Evolutionary conservation across 2,888 invertebrate species (phyloP).

Genomic region (Heliconius aoede): DNA sequence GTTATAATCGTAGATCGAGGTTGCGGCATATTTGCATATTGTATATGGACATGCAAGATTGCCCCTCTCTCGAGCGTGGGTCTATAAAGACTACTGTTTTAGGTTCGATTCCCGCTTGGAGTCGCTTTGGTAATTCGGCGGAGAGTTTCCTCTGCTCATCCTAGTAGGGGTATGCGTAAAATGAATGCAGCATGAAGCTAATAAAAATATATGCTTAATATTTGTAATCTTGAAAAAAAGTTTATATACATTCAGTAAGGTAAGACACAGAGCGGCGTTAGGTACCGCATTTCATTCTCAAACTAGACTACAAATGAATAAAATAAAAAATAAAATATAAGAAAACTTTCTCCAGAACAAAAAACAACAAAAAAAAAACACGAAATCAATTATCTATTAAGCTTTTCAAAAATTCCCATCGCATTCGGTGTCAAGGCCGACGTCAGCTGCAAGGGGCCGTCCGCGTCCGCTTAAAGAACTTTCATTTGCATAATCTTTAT

Average conservation of each 20-base stretch:
- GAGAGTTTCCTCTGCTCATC: too few relatives aligned
- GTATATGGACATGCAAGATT: background rate
- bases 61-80: too few relatives aligned
- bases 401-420: slow-evolving; percentile 12
- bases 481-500: slow-evolving; percentile 52
- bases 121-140: too few relatives aligned
- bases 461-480: slow-evolving; percentile 8
- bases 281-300: background rate
- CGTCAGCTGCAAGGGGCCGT: slow-evolving; percentile 17
- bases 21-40: background rate
- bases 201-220: too few relatives aligned
- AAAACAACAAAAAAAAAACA: background rate
- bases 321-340: too few relatives aligned
- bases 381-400: background rate
- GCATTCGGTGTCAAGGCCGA: slow-evolving; percentile 26
- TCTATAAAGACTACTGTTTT: too few relatives aligned
- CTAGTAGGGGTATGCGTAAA: too few relatives aligned
- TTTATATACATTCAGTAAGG: too few relatives aligned
- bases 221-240: too few relatives aligned
- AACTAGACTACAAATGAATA: too few relatives aligned
- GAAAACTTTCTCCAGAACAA: background rate
- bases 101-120: too few relatives aligned
- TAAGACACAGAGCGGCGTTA: background rate
- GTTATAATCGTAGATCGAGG: slow-evolving; percentile 27
- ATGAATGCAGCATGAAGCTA: too few relatives aligned